Conservation (phyloP, 2,888 invertebrate species). For the Crepidodera aurea region DNA sequence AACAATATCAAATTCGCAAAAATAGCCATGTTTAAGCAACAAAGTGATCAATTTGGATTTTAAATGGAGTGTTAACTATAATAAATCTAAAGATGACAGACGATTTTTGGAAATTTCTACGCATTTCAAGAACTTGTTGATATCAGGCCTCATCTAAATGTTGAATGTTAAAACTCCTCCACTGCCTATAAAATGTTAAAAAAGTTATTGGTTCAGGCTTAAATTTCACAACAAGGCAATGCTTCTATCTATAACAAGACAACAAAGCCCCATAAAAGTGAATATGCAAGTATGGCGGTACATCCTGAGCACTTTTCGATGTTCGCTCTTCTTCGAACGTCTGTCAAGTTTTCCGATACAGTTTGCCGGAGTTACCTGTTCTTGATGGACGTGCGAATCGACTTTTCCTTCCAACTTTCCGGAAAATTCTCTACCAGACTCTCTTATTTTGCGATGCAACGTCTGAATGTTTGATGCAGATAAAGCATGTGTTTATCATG, state of each 20-base stretch:
- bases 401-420: not conserved
- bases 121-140: too few species aligned
- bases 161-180: too few species aligned
- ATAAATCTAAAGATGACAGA: too few species aligned
- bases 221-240: constrained; percentile 33
- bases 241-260: constrained; percentile 30
- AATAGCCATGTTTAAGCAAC: too few species aligned
- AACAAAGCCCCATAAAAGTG: constrained; percentile 34
- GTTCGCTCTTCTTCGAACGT: constrained; percentile 20
- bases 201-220: not conserved
- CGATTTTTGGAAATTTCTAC: too few species aligned
- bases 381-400: constrained; percentile 28
- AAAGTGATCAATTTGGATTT: too few species aligned
- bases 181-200: too few species aligned
- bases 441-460: constrained; percentile 6
- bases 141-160: too few species aligned
- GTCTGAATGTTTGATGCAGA: constrained; percentile 20
- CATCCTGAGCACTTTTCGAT: constrained; percentile 10
- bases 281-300: constrained; percentile 33
- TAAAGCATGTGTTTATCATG: constrained; percentile 11
- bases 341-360: constrained; percentile 35
- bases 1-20: too few species aligned
- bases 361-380: constrained; percentile 28
- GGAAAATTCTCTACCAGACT: constrained; percentile 3
- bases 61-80: too few species aligned